Base-by-base conservation (phyloP, 2,888 invertebrate species). In the Gymnosoma rotundatum region DNA sequence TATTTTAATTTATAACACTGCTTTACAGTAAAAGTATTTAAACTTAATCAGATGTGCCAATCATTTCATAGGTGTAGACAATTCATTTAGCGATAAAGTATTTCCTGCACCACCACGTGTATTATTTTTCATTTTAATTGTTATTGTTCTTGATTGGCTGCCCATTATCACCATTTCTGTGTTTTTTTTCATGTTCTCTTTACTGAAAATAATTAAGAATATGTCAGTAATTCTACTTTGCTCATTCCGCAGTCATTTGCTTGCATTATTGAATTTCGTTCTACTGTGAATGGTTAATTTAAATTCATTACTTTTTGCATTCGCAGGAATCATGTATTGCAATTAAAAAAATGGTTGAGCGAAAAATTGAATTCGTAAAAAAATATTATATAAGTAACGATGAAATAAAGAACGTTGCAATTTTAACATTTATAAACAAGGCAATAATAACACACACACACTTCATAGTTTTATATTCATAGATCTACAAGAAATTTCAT, bases 211-310 rank as follows among this genome's bases (percentile, higher is more conserved):
- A 52, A 73, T 73, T 61, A 73, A 52, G 20, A 63, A 52, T 21
- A 61, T 38, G 38, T n/a, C 61, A 12, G 52, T 73, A 63, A 73
- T 73, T 63, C n/a, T 50, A 73, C 50, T 73, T 63, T 18, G 42
- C 12, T 14, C 61, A 73, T 73, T 73, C 61, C 21, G 52, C 38
- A 52, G n/a, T 63, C 52, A 73, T 63, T 73, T 73, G 18, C 38
- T 38, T 73, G 38, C 63, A 42, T 63, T 63, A 72, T 73, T 73
- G 52, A 72, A 52, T 73, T 61, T 73, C 63, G 38, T 12, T 63
- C 25, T 9, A 52, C n/a, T 63, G 52, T 14, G 61, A 61, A 16
- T 72, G 36, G 60, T 72, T 52, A 61, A 61, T 63, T 73, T 25
- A 73, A 73, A 61, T 73, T 50, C 16, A 63, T 52, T 58, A 38